These are phyloP conservation scores for Anadara kagoshimensis DNA, from an alignment of 1,140 invertebrate species.

Conservation along the genomic window DNA sequence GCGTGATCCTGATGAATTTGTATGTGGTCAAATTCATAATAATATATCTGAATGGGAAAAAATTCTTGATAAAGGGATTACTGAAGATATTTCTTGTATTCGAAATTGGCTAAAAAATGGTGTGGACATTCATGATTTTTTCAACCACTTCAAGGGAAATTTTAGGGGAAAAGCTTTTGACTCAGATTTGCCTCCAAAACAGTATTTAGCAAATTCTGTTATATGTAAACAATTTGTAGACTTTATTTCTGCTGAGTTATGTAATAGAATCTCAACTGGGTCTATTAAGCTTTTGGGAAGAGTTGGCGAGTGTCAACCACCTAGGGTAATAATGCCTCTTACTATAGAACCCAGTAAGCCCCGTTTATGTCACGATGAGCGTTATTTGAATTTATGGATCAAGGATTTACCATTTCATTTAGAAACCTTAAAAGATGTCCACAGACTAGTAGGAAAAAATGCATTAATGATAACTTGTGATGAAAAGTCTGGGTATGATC, in stretches of 20 bases:
- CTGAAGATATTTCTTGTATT: no score
- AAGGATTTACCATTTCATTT: constrained; percentile 33
- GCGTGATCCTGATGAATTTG: constrained; percentile 8
- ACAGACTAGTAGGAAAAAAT: constrained; percentile 18
- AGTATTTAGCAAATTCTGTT: background rate
- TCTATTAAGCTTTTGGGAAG: constrained; percentile 6
- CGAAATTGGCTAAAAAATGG: background rate
- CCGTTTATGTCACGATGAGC: constrained; percentile 19
- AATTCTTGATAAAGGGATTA: background rate
- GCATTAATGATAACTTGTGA: constrained; percentile 27
- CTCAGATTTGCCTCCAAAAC: background rate
- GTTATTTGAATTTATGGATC: constrained; percentile 30
- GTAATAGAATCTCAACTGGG: constrained; percentile 3
- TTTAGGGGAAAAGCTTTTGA: background rate
- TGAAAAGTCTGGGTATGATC: constrained; percentile 40
- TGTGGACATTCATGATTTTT: no score
- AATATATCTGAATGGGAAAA: background rate
- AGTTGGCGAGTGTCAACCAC: constrained; percentile 1
- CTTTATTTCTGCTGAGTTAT: background rate
- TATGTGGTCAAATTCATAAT: constrained; percentile 12
- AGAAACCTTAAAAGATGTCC: constrained; percentile 36
- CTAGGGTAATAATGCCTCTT: constrained; percentile 11
- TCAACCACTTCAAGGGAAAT: no score
- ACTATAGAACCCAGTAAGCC: constrained; percentile 6
- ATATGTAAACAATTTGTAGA: background rate